phyloP scores from a whole-genome alignment of 2,888 invertebrate species.

The Tethea ocularis region DNA sequence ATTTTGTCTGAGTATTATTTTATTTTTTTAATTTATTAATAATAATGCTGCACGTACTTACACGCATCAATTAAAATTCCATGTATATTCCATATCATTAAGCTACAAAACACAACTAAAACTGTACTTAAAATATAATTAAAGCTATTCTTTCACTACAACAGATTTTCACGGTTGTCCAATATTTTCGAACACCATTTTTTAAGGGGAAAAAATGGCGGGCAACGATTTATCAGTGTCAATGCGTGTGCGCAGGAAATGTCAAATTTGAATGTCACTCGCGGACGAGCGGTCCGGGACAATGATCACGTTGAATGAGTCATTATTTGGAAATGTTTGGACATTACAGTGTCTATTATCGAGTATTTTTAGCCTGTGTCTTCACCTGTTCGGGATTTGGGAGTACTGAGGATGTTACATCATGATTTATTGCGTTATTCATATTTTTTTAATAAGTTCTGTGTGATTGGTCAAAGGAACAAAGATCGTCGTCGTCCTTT shows the following conservation, averaged over 20 bases:
- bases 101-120: background rate
- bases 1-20: no score
- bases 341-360: background rate
- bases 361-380: background rate
- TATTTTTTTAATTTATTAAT: no score
- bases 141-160: background rate
- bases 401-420: background rate
- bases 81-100: no score
- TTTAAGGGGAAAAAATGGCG: slow-evolving; percentile 32
- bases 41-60: no score
- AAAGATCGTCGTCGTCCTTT: no score
- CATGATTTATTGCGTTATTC: background rate
- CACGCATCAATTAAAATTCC: no score
- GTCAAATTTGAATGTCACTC: slow-evolving; percentile 54
- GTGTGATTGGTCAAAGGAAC: no score
- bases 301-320: background rate
- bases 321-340: slow-evolving; percentile 7
- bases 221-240: slow-evolving; percentile 52
- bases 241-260: slow-evolving; percentile 44
- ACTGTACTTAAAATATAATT: background rate
- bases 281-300: slow-evolving; percentile 27
- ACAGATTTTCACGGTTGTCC: background rate
- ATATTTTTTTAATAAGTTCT: background rate
- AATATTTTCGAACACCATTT: slow-evolving; percentile 14
- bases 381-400: background rate